Evolutionary conservation across 1,140 invertebrate genomes (phyloP).

Genomic region (Meteorus sp.): DNA sequence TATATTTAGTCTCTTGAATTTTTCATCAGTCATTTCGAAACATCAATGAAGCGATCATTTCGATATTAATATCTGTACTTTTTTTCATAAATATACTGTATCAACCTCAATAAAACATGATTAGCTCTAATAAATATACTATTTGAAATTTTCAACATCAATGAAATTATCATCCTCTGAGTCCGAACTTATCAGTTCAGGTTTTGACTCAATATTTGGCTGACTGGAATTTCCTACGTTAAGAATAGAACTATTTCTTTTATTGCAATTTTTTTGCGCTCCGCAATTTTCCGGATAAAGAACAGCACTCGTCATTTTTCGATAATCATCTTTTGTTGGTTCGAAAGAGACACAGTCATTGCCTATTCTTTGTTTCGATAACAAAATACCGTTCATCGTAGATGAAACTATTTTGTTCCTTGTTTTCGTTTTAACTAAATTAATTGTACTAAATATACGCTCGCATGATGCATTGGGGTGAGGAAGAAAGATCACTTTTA

Average conservation of each 20-base stretch:
- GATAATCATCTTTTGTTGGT: conserved; percentile 5
- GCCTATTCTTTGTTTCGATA: conserved; percentile 15
- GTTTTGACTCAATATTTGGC: not conserved
- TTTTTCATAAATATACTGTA: not conserved
- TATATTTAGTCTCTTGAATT: not conserved
- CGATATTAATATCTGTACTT: not conserved
- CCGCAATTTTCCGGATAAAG: conserved; percentile 1
- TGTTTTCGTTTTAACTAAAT: conserved; percentile 25
- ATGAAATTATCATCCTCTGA: not conserved
- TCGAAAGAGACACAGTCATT: conserved; percentile 16
- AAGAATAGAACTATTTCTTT: not conserved
- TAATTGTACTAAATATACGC: conserved; percentile 21
- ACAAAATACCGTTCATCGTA: conserved; percentile 13
- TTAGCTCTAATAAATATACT: not conserved
- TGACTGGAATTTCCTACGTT: too few relatives aligned
- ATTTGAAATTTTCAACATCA: not conserved
- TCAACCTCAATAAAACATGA: too few relatives aligned
- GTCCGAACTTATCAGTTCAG: not conserved
- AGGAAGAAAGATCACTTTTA: conserved; percentile 21
- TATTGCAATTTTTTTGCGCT: not conserved
- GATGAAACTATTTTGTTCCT: conserved; percentile 16
- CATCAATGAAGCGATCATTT: not conserved
- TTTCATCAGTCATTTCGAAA: not conserved
- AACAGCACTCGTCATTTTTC: conserved; percentile 15
- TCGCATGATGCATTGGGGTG: conserved; percentile 25